Conservation (phyloP, 2,113 vertebrate species). For the Ranitomeya imitator region DNA sequence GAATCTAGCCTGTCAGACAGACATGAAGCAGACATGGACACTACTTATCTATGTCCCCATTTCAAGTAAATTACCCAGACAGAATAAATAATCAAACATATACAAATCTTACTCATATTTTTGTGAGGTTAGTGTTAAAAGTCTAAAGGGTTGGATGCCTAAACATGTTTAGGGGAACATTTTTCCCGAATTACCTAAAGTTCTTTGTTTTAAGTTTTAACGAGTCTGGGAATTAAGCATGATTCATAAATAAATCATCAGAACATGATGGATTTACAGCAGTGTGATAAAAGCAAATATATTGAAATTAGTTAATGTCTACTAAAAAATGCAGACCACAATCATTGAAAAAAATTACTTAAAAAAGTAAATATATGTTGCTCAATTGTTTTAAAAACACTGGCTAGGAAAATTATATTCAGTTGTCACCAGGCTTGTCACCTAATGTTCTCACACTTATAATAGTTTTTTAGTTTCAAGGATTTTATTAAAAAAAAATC, state of each 20-base stretch:
- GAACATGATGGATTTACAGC: background rate
- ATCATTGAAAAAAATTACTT: no score
- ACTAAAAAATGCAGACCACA: no score
- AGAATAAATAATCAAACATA: slow-evolving; percentile 42
- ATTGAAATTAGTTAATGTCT: background rate
- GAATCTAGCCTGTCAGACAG: background rate
- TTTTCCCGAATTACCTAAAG: slow-evolving; percentile 40
- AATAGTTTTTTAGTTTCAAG: no score
- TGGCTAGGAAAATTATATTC: no score
- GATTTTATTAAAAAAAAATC: no score
- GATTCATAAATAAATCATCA: slow-evolving; percentile 50
- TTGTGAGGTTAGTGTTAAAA: slow-evolving; percentile 13
- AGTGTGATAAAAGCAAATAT: background rate
- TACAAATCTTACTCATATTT: slow-evolving; percentile 25
- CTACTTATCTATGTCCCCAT: slow-evolving; percentile 8
- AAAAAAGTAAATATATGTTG: no score
- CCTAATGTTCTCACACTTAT: no score
- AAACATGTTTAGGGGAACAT: slow-evolving; percentile 37
- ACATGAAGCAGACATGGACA: slow-evolving; percentile 1
- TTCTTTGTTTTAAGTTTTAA: slow-evolving; percentile 51
- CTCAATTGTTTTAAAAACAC: no score
- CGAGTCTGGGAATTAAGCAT: slow-evolving; percentile 48
- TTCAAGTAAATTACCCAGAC: slow-evolving; percentile 35
- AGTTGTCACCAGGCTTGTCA: no score
- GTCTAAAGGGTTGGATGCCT: slow-evolving; percentile 38